Conservation (phyloP, 2,113 vertebrate genomes). For the Odobenus rosmarus region DNA sequence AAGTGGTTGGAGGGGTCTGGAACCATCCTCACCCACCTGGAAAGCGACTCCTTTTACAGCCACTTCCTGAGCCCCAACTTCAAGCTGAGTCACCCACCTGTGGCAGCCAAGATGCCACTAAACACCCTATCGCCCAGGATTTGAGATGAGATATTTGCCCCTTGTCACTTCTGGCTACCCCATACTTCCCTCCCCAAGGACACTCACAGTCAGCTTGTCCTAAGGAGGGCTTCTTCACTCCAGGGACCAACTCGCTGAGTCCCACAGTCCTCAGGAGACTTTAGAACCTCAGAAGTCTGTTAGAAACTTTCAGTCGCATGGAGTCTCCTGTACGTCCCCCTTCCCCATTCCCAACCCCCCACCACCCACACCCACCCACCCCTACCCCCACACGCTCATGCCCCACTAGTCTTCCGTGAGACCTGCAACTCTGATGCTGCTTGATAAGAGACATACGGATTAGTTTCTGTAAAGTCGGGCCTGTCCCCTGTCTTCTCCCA, state of each 20-base stretch:
- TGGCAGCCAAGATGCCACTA: neutral
- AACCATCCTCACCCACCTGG: neutral
- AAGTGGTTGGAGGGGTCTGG: neutral
- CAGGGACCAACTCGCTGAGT: neutral
- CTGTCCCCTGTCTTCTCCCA: neutral
- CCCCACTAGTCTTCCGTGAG: neutral
- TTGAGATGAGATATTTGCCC: neutral
- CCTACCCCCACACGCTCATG: neutral
- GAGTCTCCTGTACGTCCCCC: neutral
- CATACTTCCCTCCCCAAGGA: neutral
- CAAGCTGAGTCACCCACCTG: neutral
- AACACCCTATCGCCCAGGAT: neutral
- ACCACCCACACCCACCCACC: neutral
- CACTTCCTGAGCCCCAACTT: neutral
- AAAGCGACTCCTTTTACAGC: neutral
- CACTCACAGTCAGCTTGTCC: neutral
- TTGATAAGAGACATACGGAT: neutral
- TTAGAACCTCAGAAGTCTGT: neutral
- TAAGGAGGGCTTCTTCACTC: neutral
- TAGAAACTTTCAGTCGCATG: neutral
- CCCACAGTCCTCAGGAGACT: neutral
- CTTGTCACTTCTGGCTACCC: neutral
- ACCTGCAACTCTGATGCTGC: neutral
- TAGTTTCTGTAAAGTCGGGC: neutral
- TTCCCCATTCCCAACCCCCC: no score